phyloP scores from a whole-genome alignment of 2,113 vertebrate genomes.

The Dipodomys merriami region DNA sequence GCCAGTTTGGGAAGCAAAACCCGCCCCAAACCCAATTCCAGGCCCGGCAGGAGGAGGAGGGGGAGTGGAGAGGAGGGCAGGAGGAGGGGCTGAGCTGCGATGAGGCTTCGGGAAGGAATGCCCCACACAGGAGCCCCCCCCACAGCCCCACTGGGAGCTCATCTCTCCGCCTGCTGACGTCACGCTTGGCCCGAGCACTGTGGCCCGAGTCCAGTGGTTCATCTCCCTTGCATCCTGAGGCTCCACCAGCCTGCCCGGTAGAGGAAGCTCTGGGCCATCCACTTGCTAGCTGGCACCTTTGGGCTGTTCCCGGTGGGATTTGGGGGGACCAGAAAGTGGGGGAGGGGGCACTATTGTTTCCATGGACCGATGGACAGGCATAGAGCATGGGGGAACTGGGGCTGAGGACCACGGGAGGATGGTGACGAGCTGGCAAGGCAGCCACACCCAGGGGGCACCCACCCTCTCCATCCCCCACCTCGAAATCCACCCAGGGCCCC shows the following conservation, averaged over 20 bases:
- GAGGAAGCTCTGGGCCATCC: background rate
- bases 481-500: background rate
- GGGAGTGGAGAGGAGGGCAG: background rate
- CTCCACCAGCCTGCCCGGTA: background rate
- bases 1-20: constrained; percentile 61
- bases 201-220: constrained; percentile 56
- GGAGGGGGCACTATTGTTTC: background rate
- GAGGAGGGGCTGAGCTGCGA: constrained; percentile 46
- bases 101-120: constrained; percentile 74
- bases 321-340: background rate
- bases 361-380: background rate
- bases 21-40: constrained; percentile 80
- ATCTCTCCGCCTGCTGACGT: constrained; percentile 57
- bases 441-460: background rate
- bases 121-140: constrained; percentile 38
- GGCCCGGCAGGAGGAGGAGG: constrained; percentile 53
- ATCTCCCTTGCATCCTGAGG: background rate
- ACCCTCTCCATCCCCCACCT: background rate
- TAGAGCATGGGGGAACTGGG: background rate
- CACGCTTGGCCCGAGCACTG: constrained; percentile 65
- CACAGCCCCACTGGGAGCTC: constrained; percentile 53
- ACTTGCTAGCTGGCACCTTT: background rate
- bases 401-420: fast-evolving
- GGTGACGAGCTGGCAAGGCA: fast-evolving
- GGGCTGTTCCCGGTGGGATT: background rate